Evolutionary conservation across 1,140 invertebrate species (phyloP), one percentile per base, ranked within the genome.

Genomic region (Vanessa atalanta): DNA sequence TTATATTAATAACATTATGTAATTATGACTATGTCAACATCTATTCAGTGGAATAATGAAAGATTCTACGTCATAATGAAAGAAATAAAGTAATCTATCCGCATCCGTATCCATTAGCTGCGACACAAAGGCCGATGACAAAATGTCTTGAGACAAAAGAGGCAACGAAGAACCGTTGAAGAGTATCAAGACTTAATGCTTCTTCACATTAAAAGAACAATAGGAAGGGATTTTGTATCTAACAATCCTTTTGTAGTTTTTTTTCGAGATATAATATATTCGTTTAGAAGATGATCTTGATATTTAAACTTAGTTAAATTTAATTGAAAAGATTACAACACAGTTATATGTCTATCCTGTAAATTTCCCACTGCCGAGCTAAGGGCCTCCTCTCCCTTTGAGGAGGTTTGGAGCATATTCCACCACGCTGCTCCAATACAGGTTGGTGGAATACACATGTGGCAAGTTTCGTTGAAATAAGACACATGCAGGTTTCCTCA

Each of bases 121-220:
- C 66, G 37, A 16, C 20, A 68, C 66, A 68, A 68, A 68, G 37
- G 66, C 66, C 53, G 66, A 57, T 57, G 66, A 68, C 66, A 68
- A 68, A 68, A 68, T 68, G 53, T 47, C 66, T 60, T 14, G 13
- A 68, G 53, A 68, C 66, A 68, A 68, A 57, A 13, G 13, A 57
- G 53, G 53, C 16, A 57, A 13, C 53, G 53, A 57, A 53, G 50
- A 53, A 55, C 26, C 65, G 50, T 47, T 57, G 66, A 61, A 61
- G 57, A 68, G 51, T 68, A 68, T 68, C 66, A 68, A 53, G 43
- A 55, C 31, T 68, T 68, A 68, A 68, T 68, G 66, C 66, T 57
- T 57, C 31, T 68, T 51, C 66, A 68, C 53, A 68, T 68, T 68
- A 68, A 68, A 68, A 68, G 66, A 68, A 68, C 66, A 68, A 57